These are phyloP conservation scores for Lochmaea crataegi DNA, from an alignment of 2,888 invertebrate genomes.

Conservation along the genomic window DNA sequence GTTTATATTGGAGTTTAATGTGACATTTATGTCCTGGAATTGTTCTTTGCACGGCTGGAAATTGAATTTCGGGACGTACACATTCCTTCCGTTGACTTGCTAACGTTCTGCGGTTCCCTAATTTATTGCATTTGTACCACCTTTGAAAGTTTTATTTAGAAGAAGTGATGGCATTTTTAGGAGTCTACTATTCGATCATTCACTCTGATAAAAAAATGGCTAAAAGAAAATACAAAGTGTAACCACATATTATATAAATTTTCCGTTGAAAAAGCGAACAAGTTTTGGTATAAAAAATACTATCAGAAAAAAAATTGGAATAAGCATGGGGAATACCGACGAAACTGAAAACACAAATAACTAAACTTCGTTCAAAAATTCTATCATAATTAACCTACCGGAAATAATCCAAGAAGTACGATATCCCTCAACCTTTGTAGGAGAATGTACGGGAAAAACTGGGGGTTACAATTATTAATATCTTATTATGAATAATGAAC, in stretches of 20 bases:
- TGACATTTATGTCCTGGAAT: conserved; percentile 33
- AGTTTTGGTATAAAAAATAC: too few relatives aligned
- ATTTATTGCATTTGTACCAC: conserved; percentile 35
- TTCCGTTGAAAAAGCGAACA: too few relatives aligned
- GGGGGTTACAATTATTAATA: too few relatives aligned
- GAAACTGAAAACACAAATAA: too few relatives aligned
- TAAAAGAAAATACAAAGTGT: neutral
- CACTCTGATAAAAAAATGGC: neutral
- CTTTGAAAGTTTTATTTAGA: conserved; percentile 27
- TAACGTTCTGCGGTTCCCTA: conserved; percentile 34
- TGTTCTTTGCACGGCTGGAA: conserved; percentile 35
- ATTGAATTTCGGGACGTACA: conserved; percentile 33
- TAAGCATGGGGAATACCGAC: too few relatives aligned
- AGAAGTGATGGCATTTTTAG: neutral
- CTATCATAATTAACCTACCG: too few relatives aligned
- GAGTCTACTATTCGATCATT: neutral
- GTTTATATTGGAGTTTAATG: conserved; percentile 37
- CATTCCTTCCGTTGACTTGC: conserved; percentile 36
- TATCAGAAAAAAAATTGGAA: too few relatives aligned
- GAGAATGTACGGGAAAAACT: too few relatives aligned
- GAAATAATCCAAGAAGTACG: too few relatives aligned
- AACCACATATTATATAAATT: too few relatives aligned
- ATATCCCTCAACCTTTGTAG: too few relatives aligned
- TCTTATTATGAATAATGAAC: too few relatives aligned
- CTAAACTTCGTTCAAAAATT: neutral